Evolutionary conservation across 92 coral and sea anemone species (phyloP).

Genomic region (Diadumene lineata): DNA sequence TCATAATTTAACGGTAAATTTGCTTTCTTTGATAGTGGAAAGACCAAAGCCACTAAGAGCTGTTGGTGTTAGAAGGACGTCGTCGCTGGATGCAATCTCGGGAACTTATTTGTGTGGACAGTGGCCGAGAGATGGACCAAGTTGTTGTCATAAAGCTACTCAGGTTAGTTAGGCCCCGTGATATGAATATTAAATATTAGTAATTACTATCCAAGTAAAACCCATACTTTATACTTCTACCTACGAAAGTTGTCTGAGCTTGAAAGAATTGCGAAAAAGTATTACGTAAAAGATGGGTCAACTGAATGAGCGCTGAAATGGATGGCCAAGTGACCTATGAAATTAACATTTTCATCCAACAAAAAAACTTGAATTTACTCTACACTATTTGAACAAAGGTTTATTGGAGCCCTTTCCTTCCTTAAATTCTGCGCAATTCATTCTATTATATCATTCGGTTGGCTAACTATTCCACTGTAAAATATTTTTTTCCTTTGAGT

Average conservation of each 20-base stretch:
- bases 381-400: not conserved
- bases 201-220: constrained; percentile 13
- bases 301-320: constrained; percentile 10
- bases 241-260: not conserved
- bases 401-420: not conserved
- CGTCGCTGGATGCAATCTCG: constrained; percentile 96
- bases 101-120: constrained; percentile 92
- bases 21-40: constrained; percentile 63
- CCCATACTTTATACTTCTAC: constrained; percentile 12
- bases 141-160: constrained; percentile 88
- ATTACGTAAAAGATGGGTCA: not conserved
- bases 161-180: constrained; percentile 80
- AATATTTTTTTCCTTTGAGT: not conserved
- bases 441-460: not conserved
- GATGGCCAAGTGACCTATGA: constrained; percentile 22
- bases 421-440: not conserved
- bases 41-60: constrained; percentile 78
- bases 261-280: not conserved
- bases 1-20: constrained; percentile 25
- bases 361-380: constrained; percentile 5
- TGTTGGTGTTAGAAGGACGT: constrained; percentile 75
- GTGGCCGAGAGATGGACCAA: constrained; percentile 98
- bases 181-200: constrained; percentile 30
- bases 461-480: not conserved
- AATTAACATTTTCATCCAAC: constrained; percentile 1